Conservation (phyloP, 2,113 vertebrate species). For the Hymenochirus boettgeri region DNA sequence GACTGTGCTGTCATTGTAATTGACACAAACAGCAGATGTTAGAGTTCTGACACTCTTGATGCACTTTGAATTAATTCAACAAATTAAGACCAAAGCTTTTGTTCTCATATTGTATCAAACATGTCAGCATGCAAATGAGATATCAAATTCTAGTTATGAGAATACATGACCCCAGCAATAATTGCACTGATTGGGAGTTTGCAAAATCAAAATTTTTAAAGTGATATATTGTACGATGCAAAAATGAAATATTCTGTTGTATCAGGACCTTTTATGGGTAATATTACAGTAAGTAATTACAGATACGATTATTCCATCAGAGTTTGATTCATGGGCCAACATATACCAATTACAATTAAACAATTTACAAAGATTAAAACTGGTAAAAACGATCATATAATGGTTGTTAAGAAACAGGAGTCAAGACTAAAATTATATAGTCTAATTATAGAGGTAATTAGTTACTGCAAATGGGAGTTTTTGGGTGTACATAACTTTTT, state of each 20-base stretch:
- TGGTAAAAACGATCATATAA: too few relatives aligned
- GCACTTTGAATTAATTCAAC: slow-evolving; percentile 24
- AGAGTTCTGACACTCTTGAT: slow-evolving; percentile 23
- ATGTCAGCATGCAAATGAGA: slow-evolving; percentile 19
- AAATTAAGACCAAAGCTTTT: slow-evolving; percentile 33
- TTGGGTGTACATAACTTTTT: too few relatives aligned
- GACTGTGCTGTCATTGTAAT: slow-evolving; percentile 18
- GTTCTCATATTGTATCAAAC: slow-evolving; percentile 28
- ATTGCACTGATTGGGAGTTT: slow-evolving; percentile 2
- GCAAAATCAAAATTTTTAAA: neutral
- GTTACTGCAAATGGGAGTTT: too few relatives aligned
- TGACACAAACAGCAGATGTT: slow-evolving; percentile 29
- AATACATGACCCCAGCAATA: slow-evolving; percentile 3
- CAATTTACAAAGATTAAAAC: too few relatives aligned
- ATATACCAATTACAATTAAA: too few relatives aligned
- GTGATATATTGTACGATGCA: neutral
- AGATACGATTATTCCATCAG: too few relatives aligned
- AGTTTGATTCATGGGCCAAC: too few relatives aligned
- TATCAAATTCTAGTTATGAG: slow-evolving; percentile 4
- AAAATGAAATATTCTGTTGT: neutral
- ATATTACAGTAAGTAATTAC: too few relatives aligned
- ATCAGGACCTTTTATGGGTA: too few relatives aligned
- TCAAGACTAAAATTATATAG: too few relatives aligned
- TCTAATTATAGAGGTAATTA: too few relatives aligned
- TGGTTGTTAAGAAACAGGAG: too few relatives aligned